These are phyloP conservation scores for Australoheros scitulus DNA, from an alignment of 2,113 vertebrate genomes.

Conservation along the genomic window DNA sequence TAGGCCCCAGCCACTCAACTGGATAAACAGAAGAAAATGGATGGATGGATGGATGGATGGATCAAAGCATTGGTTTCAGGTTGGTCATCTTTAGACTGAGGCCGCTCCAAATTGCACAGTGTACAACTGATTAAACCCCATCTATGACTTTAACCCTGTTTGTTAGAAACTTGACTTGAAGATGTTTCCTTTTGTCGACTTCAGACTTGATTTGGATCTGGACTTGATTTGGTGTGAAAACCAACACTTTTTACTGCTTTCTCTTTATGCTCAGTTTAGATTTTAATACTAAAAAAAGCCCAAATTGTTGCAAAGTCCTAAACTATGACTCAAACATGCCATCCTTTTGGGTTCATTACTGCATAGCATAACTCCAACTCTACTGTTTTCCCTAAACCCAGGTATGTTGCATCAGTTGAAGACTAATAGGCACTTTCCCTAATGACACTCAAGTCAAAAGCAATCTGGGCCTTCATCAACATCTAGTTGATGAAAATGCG, in stretches of 20 bases:
- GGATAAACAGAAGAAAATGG: too few species aligned
- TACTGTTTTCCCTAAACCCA: not conserved
- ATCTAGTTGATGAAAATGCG: not conserved
- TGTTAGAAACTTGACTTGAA: not conserved
- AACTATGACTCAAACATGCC: not conserved
- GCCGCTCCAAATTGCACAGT: too few species aligned
- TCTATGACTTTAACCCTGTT: not conserved
- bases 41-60: too few species aligned
- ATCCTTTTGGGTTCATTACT: not conserved
- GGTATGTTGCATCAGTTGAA: not conserved
- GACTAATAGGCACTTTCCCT: not conserved
- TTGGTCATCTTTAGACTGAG: not conserved
- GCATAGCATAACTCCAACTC: not conserved
- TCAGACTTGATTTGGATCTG: not conserved
- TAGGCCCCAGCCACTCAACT: too few species aligned
- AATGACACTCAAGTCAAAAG: not conserved
- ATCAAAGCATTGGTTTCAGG: too few species aligned
- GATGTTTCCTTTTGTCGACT: not conserved
- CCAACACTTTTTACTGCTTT: too few species aligned
- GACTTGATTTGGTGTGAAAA: too few species aligned
- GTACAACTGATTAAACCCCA: too few species aligned
- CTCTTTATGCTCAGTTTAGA: not conserved
- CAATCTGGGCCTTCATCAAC: not conserved
- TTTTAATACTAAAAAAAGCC: not conserved
- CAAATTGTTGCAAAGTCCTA: too few species aligned